These are phyloP conservation scores for Drosophila sproati DNA, from an alignment of 1,140 invertebrate species.

Conservation along the genomic window DNA sequence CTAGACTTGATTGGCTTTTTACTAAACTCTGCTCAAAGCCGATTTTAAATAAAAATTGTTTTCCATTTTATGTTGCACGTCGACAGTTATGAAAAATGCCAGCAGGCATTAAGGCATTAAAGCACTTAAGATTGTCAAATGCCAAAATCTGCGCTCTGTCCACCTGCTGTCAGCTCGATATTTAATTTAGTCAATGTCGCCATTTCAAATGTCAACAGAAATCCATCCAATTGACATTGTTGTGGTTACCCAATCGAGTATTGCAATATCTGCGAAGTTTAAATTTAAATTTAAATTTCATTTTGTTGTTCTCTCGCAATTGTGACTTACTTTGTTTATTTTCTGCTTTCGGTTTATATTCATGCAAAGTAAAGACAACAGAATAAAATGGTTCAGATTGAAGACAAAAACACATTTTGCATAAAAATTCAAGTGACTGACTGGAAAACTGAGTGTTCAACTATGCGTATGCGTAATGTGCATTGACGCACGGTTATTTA, in stretches of 20 bases:
- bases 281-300: constrained; percentile 14
- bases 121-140: constrained; percentile 19
- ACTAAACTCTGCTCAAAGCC: constrained; percentile 6
- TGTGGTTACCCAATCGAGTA: constrained; percentile 5
- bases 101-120: constrained; percentile 4
- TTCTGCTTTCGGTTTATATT: background rate
- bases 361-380: constrained; percentile 38
- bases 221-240: constrained; percentile 23
- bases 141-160: constrained; percentile 20
- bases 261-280: constrained; percentile 1
- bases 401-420: constrained; percentile 12
- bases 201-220: constrained; percentile 39
- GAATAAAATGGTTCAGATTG: constrained; percentile 39
- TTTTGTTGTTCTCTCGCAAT: constrained; percentile 1
- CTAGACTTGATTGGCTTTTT: constrained; percentile 61
- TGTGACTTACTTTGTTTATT: background rate
- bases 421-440: constrained; percentile 5
- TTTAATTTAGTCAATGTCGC: constrained; percentile 18
- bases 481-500: constrained; percentile 42
- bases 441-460: constrained; percentile 39
- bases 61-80: constrained; percentile 27
- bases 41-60: constrained; percentile 66
- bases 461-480: constrained; percentile 59
- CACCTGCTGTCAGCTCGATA: constrained; percentile 59
- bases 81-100: background rate